Evolutionary conservation across 2,113 vertebrate species (phyloP).

Genomic region (Syngnathoides biaculeatus): DNA sequence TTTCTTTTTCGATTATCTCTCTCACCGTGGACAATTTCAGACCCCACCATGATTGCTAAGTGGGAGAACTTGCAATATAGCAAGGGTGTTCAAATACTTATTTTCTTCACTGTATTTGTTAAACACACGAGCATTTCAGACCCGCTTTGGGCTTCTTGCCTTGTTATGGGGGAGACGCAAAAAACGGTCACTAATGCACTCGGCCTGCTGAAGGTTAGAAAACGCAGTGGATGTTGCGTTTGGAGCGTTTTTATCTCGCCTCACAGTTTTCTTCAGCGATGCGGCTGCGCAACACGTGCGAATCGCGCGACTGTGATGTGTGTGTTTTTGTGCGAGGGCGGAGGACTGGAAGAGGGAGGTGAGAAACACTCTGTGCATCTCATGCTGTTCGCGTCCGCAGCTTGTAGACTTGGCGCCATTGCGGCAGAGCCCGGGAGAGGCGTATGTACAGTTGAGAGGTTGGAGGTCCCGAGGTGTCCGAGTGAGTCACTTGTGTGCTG

Average conservation of each 20-base stretch:
- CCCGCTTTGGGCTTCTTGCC: slow-evolving; percentile 56
- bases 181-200: slow-evolving; percentile 70
- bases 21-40: too few species aligned
- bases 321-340: slow-evolving; percentile 21
- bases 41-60: too few species aligned
- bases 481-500: neutral
- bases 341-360: slow-evolving; percentile 6
- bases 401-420: neutral
- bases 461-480: neutral
- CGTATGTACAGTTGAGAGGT: neutral
- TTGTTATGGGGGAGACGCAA: slow-evolving; percentile 48
- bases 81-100: too few species aligned
- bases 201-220: slow-evolving; percentile 52
- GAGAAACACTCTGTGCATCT: slow-evolving; percentile 31
- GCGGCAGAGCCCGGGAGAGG: neutral
- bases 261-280: slow-evolving; percentile 53
- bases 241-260: slow-evolving; percentile 49
- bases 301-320: slow-evolving; percentile 12
- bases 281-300: slow-evolving; percentile 37
- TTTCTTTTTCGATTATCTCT: too few species aligned
- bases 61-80: too few species aligned
- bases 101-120: too few species aligned
- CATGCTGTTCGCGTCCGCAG: slow-evolving; percentile 21
- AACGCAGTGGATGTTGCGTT: slow-evolving; percentile 61
- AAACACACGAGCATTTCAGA: slow-evolving; percentile 61